Conservation (phyloP, 1,140 invertebrate genomes). For the Micrasema minimum region DNA sequence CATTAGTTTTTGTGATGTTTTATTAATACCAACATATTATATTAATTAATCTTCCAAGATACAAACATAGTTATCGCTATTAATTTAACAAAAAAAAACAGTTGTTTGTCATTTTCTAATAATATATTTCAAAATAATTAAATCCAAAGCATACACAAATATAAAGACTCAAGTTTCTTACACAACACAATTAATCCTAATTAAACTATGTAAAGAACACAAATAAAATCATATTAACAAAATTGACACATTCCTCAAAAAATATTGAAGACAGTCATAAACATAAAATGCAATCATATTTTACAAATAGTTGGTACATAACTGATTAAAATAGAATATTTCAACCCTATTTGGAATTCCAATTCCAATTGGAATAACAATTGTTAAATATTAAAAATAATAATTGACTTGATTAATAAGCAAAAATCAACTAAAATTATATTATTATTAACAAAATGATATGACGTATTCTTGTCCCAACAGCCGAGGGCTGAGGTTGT, state of each 20-base stretch:
- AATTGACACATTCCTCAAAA: conserved; percentile 47
- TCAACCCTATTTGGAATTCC: not conserved
- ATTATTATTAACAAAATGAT: conserved; percentile 66
- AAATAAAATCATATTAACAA: conserved; percentile 21
- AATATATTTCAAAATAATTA: conserved; percentile 14
- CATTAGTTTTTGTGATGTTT: no score
- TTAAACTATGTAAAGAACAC: not conserved
- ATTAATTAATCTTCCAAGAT: no score
- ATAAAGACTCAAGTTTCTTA: conserved; percentile 23
- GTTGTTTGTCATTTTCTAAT: no score
- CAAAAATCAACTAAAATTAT: conserved; percentile 45
- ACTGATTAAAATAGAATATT: not conserved
- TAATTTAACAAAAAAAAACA: no score
- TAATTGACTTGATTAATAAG: conserved; percentile 23
- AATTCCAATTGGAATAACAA: not conserved
- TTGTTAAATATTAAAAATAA: conserved; percentile 5
- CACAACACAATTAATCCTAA: conserved; percentile 5
- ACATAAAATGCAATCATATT: not conserved
- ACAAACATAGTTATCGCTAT: no score
- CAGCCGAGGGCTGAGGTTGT: conserved; percentile 33
- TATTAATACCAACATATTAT: no score
- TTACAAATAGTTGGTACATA: not conserved
- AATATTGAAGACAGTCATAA: conserved; percentile 13
- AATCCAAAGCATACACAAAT: conserved; percentile 7
- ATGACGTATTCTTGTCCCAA: conserved; percentile 67